Evolutionary conservation across 2,113 vertebrate species (phyloP).

Genomic region (Calonectris borealis): DNA sequence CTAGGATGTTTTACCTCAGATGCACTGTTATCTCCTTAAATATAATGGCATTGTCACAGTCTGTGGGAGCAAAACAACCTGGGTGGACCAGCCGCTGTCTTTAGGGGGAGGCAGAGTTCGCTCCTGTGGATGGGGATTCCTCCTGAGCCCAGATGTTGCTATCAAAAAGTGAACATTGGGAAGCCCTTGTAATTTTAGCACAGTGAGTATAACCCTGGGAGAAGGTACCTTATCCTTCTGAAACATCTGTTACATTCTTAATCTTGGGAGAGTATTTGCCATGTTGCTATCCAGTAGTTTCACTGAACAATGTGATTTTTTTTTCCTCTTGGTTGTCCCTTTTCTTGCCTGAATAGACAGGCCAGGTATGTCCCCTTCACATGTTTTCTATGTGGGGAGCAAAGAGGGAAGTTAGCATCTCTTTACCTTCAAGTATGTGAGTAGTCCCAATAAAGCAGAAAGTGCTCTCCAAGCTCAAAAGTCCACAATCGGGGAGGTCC

Average conservation of each 20-base stretch:
- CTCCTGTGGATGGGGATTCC: neutral
- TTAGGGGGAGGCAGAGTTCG: neutral
- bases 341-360: neutral
- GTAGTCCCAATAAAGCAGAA: neutral
- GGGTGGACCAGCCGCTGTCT: neutral
- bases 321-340: neutral
- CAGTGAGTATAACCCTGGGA: neutral
- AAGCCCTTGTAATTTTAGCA: neutral
- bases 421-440: neutral
- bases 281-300: neutral
- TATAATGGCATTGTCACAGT: neutral
- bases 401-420: neutral
- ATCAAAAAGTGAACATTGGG: neutral
- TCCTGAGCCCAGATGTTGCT: neutral
- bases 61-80: neutral
- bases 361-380: neutral
- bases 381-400: neutral
- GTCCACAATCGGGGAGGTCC: rapidly evolving
- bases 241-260: neutral
- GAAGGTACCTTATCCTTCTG: neutral
- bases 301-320: neutral
- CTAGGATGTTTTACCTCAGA: neutral
- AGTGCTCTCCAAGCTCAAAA: neutral
- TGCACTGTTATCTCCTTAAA: neutral
- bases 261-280: neutral